Base-by-base conservation (phyloP, 2,888 invertebrate species). In the Mythimna vitellina region DNA sequence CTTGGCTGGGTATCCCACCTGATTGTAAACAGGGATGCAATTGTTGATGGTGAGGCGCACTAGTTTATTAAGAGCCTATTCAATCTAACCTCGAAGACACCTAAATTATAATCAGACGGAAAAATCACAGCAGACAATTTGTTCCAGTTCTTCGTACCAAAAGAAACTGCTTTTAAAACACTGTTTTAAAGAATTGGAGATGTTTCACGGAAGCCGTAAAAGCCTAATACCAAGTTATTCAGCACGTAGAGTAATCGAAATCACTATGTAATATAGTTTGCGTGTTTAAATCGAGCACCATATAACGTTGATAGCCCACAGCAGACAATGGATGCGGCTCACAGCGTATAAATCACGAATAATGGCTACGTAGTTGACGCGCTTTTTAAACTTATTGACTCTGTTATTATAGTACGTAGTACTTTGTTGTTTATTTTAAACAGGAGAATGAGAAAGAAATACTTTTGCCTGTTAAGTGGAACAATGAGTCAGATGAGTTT, bases 341-440 rank as follows among this genome's bases (percentile, higher is more conserved):
- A 86, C 78, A 74, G 86, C 86, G 84, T 86, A 92, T 94, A 93
- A 93, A 94, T 93, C 92, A 92, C 84, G 75, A 67, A 76, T 92
- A 92, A 92, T 91, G 89, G 91, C 86, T 75, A 83, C 87, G 86
- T 84, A 89, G 91, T 89, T 91, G 91, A 91, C 90, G 90, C 88
- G 89, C 85, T 91, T 90, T 91, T 90, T 87, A 80, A 92, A 92
- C 88, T 90, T 92, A 93, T 92, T 88, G 91, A 89, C 90, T 90
- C 86, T 84, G 88, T 86, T 87, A 87, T 76, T 74, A 86, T 88
- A 60, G 57, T 35, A 57, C n/a, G 20, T 29, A 89, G 22, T 38
- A 85, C 80, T 88, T 85, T 89, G 57, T 70, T 77, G 62, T 80
- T 57, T 14, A 57, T 70, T 63, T 70, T 76, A 35, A 65, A 62